Conservation (phyloP, 2,113 vertebrate species). For the Neopipo cinnamomea region DNA sequence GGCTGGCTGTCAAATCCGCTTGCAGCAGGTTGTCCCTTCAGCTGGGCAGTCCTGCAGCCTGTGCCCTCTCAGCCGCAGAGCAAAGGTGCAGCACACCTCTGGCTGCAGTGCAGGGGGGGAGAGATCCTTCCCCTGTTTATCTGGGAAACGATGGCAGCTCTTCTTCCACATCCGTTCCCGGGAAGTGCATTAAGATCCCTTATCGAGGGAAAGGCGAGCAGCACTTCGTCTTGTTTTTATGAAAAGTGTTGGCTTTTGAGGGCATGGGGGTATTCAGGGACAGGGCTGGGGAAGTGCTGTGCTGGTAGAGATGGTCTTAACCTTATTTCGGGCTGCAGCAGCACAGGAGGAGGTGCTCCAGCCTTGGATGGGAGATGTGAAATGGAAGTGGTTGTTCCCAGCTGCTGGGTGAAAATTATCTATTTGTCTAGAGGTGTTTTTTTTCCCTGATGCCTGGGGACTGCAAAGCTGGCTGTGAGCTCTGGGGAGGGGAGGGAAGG, state of each 20-base stretch:
- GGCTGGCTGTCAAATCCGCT: background rate
- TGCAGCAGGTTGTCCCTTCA: background rate
- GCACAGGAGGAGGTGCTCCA: background rate
- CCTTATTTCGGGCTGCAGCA: background rate
- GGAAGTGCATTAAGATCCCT: background rate
- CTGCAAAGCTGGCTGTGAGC: fast-evolving
- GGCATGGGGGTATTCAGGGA: background rate
- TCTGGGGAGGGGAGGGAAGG: background rate
- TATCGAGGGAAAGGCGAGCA: background rate
- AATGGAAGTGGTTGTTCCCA: background rate
- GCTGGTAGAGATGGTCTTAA: background rate
- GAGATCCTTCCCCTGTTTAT: background rate
- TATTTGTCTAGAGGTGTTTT: background rate
- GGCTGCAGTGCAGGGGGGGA: background rate
- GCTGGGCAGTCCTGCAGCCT: no score
- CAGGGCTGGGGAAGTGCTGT: background rate
- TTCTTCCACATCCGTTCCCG: background rate
- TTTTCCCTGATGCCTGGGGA: background rate
- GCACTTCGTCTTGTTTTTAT: background rate
- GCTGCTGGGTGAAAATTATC: background rate
- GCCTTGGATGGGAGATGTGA: background rate
- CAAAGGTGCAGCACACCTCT: background rate
- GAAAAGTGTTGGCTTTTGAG: background rate
- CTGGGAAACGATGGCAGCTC: background rate
- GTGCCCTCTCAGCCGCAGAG: background rate